Evolutionary conservation across 2,113 vertebrate genomes (phyloP).

Genomic region (Ailurus styani): DNA sequence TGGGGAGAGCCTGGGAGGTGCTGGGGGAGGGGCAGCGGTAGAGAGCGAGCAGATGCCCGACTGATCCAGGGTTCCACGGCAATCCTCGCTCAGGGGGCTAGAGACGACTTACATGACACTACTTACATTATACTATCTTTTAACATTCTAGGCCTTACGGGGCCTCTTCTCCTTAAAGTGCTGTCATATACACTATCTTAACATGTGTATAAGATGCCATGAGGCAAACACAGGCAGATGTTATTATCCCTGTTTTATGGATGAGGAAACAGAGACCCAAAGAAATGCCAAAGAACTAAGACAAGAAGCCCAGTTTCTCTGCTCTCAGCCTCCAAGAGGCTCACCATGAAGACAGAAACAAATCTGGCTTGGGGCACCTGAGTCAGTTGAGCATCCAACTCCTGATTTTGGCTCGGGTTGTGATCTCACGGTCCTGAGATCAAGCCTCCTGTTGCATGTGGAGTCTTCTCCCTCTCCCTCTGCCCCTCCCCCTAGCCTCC

Average conservation of each 20-base stretch:
- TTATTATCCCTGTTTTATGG: background rate
- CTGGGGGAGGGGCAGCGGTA: fast-evolving
- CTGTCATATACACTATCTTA: background rate
- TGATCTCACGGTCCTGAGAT: too few relatives aligned
- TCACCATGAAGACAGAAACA: background rate
- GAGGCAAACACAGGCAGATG: background rate
- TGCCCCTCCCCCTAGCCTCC: too few relatives aligned
- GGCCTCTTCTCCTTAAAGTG: background rate
- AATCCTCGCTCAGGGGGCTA: background rate
- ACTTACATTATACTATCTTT: background rate
- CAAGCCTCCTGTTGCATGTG: too few relatives aligned
- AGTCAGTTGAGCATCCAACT: too few relatives aligned
- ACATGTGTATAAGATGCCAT: background rate
- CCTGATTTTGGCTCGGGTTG: too few relatives aligned
- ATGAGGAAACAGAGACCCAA: background rate
- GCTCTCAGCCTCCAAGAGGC: background rate
- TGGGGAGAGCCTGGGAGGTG: background rate
- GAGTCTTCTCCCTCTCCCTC: too few relatives aligned
- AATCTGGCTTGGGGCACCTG: background rate
- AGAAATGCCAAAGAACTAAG: background rate
- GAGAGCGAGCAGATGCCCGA: background rate
- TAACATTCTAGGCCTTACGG: background rate
- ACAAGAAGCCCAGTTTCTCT: background rate
- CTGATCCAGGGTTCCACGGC: background rate
- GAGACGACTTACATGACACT: background rate